phyloP scores from a whole-genome alignment of 2,797 vertebrate genomes.

The Onychomys leucogaster region DNA sequence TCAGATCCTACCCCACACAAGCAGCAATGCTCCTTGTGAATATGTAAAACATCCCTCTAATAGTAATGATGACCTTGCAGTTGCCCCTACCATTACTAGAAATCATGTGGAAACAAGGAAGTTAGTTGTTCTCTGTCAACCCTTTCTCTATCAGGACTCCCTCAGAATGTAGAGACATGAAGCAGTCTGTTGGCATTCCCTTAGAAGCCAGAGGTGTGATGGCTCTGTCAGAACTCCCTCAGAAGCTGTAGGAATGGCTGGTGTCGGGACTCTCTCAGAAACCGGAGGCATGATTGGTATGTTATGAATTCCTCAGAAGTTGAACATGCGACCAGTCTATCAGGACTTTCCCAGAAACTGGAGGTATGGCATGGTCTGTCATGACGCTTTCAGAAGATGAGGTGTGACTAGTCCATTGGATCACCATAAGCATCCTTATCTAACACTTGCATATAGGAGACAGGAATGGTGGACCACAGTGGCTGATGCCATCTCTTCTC shows the following conservation, averaged over 20 bases:
- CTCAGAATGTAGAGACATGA: neutral
- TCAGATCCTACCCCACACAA: neutral
- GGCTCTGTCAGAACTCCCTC: neutral
- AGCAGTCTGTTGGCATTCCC: neutral
- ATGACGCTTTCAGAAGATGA: neutral
- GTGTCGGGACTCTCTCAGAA: neutral
- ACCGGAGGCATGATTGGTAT: too few relatives aligned
- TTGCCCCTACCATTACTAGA: neutral
- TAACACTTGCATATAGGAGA: neutral
- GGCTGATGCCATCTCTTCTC: neutral
- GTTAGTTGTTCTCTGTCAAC: neutral
- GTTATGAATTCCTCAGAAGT: neutral
- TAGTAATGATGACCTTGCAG: neutral
- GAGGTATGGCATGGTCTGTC: too few relatives aligned
- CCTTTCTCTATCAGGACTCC: neutral
- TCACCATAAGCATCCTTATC: neutral
- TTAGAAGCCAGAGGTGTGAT: neutral
- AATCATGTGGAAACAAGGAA: neutral
- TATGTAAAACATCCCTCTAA: neutral
- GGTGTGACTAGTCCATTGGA: too few relatives aligned
- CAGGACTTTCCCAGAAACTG: neutral
- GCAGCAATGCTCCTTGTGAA: neutral
- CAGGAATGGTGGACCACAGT: neutral
- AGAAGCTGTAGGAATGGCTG: neutral
- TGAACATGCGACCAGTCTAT: neutral